A percentile compares a stretch with the other conserved stretches of the same genome.
Evolutionary conservation across 1,140 invertebrate genomes (phyloP).

Genomic region (Drosophila repleta): DNA sequence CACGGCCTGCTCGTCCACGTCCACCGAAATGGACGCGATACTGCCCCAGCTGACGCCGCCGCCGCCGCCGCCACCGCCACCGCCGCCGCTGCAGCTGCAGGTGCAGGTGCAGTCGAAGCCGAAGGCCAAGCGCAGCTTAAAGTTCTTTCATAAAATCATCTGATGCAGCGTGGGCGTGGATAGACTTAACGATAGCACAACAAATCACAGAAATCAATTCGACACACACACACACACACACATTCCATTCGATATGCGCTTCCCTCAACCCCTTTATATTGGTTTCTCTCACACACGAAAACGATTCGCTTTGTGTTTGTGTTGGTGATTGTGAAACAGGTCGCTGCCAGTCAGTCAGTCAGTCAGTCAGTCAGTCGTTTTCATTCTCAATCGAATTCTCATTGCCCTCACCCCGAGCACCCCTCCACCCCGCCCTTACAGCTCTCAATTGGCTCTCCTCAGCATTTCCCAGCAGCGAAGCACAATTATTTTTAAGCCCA

Average conservation of each 20-base stretch:
- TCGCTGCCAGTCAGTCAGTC: background rate
- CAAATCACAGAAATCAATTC: background rate
- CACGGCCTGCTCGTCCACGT: slow-evolving; percentile 45
- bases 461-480: background rate
- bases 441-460: background rate
- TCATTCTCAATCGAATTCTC: background rate
- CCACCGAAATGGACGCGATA: slow-evolving; percentile 57
- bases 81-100: slow-evolving; percentile 9
- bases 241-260: background rate
- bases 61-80: slow-evolving; percentile 45
- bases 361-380: background rate
- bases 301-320: background rate
- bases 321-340: background rate
- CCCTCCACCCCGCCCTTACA: background rate
- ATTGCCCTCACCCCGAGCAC: background rate
- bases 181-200: slow-evolving; percentile 12
- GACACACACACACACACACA: slow-evolving; percentile 16
- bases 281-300: too few species aligned
- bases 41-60: slow-evolving; percentile 53
- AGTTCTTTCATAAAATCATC: slow-evolving; percentile 70
- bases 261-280: background rate
- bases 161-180: slow-evolving; percentile 27
- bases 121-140: slow-evolving; percentile 36
- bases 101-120: slow-evolving; percentile 39
- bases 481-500: too few species aligned